Percentiles rank a stretch among this genome's conserved stretches.
Conservation (phyloP, 2,113 vertebrate species). For the Gorilla gorilla region DNA sequence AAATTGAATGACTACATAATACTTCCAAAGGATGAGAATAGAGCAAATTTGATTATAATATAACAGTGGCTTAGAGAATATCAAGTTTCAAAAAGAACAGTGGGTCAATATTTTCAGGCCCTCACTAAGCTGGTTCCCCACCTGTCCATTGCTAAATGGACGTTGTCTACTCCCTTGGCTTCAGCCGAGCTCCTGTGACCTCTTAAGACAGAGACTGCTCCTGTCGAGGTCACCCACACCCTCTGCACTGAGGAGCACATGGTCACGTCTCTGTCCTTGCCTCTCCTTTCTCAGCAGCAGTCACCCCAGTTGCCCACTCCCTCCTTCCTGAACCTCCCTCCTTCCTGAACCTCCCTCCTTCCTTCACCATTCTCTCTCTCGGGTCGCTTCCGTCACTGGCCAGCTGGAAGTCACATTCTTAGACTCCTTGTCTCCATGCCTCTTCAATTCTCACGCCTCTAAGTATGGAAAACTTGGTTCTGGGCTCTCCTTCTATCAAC, state of each 20-base stretch:
- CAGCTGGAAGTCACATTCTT: neutral
- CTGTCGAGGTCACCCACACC: neutral
- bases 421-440: neutral
- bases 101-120: neutral
- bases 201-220: neutral
- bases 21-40: neutral
- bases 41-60: neutral
- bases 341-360: neutral
- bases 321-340: neutral
- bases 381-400: neutral
- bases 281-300: neutral
- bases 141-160: fast-evolving
- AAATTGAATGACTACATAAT: neutral
- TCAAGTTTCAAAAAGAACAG: neutral
- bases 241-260: neutral
- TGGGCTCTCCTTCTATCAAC: neutral
- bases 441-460: neutral
- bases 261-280: neutral
- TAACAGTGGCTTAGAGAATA: neutral
- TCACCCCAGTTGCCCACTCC: neutral
- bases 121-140: neutral
- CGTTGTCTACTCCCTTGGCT: neutral
- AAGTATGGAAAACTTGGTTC: neutral
- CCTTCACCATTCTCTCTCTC: neutral
- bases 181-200: neutral